Evolutionary conservation across 2,888 invertebrate genomes (phyloP), one percentile per base, ranked within the genome.

Genomic region (Troides oblongomaculatus): DNA sequence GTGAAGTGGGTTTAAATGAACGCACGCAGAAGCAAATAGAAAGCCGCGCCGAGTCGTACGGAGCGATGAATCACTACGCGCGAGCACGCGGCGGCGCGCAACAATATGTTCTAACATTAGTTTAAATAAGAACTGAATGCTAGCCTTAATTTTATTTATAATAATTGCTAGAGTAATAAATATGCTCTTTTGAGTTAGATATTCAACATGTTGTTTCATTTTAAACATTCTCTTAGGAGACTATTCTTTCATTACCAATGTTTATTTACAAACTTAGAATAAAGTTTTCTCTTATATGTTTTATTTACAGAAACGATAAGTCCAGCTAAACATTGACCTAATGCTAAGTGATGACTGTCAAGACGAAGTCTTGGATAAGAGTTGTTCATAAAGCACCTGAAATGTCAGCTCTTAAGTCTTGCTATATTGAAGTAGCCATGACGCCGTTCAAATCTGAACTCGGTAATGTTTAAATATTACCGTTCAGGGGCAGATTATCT

Each of bases 161-260:
- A 86, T 89, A 91, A 91, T 90, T 87, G 87, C 86, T 91, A 92
- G 91, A 86, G 83, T 88, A 89, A 90, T 90, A 90, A 92, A 80
- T 91, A 84, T 82, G 88, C 91, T 92, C 92, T 90, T 91, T 89
- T 90, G 90, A 92, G 92, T 91, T 91, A 89, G 86, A 90, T 90
- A 92, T 90, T 83, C 85, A 71, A 85, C 72, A 74, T 76, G 79
- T 78, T 86, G 87, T 92, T 91, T 92, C 82, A 89, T 88, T 90
- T 82, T 46, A n/a, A 60, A n/a, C 17, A 60, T 39, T 17, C n/a
- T n/a, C 14, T 59, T 14, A 7, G 17, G 30, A 8, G 5, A 59
- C 10, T 17, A 4, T 30, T 10, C 17, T 2, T 14, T 59, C 30
- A 10, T 17, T 23, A 14, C 6, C 17, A 58, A 17, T 58, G 23